Base-by-base conservation (phyloP, 2,797 vertebrate genomes). In the Amniataba percoides region DNA sequence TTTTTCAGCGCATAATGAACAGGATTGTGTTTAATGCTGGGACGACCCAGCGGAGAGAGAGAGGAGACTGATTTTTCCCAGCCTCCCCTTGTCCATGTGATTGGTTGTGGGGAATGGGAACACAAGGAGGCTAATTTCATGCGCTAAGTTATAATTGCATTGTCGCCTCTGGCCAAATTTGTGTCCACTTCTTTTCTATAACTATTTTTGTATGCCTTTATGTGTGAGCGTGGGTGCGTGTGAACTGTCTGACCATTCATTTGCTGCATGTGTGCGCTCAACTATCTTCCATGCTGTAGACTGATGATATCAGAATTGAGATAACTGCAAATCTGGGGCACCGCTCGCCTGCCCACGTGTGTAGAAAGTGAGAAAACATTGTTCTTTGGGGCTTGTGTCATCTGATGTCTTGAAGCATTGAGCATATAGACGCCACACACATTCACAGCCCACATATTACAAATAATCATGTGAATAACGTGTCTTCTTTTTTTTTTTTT, bases 101-200 rank as follows among this genome's bases (percentile, higher is more conserved):
- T 97, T 95, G 94, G 95, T 96, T 97, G 96, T 96, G 95, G 95
- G 94, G 96, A 97, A 96, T 94, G 95, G 94, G 91, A 97, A 96
- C 95, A 97, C 97, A 96, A 96, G 95, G 95, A 96, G 94, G 95
- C 95, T 97, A 97, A 97, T 98, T 97, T 96, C 95, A 96, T 96
- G 95, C 95, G 95, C 95, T 93, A 95, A 96, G 94, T 95, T 96
- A 96, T 97, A 97, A 98, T 96, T 97, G 95, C 93, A 91, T 94
- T 93, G 94, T 94, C 87, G 96, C 97, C 97, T 95, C 94, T 69
- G 96, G 97, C 95, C 94, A 96, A 91, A 90, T 93, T 89, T 91
- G 91, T 92, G 95, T 93, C 92, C 91, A 93, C 91, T 95, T 92
- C 93, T 94, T 69, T 89, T 91, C 90, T 76, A 62, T 74, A 71